Evolutionary conservation across 2,888 invertebrate species (phyloP).

Genomic region (Cosmia trapezina): DNA sequence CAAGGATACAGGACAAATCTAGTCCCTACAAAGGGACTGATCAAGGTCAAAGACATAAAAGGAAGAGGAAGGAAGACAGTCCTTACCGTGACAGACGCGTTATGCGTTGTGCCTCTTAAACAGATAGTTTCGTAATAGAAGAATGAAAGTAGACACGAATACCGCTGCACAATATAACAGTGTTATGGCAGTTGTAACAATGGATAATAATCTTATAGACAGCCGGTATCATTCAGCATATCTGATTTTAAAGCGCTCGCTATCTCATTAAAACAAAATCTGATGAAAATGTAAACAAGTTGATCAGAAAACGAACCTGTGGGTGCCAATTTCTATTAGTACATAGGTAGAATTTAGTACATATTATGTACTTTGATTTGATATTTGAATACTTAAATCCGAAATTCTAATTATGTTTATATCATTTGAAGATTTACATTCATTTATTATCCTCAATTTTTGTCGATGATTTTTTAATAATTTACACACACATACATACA

Average conservation of each 20-base stretch:
- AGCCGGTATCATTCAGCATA: background rate
- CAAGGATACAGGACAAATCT: background rate
- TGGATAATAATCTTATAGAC: conserved; percentile 11
- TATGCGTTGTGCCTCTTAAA: conserved; percentile 41
- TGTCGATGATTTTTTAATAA: too few species aligned
- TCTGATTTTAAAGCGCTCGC: background rate
- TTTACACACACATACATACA: too few species aligned
- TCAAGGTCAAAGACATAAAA: conserved; percentile 32
- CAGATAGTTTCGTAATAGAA: conserved; percentile 18
- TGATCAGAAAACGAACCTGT: background rate
- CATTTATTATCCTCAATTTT: too few species aligned
- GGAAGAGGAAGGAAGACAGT: conserved; percentile 57
- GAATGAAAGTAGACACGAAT: conserved; percentile 16
- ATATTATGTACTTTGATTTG: too few species aligned
- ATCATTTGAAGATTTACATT: too few species aligned
- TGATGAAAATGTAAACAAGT: background rate
- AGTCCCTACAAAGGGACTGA: background rate
- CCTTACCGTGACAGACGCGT: conserved; percentile 37
- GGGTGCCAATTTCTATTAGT: too few species aligned
- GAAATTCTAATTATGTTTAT: too few species aligned
- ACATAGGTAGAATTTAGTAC: too few species aligned
- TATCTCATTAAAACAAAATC: background rate
- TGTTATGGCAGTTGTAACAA: background rate
- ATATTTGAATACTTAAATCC: too few species aligned
- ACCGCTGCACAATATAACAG: background rate